Evolutionary conservation across 2,797 vertebrate genomes (phyloP), one percentile per base, ranked within the genome.

Genomic region (Cryptoprocta ferox): DNA sequence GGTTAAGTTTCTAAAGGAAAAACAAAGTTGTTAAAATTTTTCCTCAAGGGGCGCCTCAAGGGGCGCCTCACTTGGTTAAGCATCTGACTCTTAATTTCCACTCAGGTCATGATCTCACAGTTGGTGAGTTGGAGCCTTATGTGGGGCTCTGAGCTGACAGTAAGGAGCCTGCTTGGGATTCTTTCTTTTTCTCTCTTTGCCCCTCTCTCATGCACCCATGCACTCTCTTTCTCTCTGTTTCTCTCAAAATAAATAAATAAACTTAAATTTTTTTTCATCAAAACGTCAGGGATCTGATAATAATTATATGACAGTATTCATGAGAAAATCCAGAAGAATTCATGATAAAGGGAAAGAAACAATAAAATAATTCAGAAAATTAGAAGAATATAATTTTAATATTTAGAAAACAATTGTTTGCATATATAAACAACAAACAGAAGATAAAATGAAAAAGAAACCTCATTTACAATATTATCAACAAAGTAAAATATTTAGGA

Each of bases 291-390:
- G n/a, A 66, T 0, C 19, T 59, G 7, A 82, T 14, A 71, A 75
- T 80, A 88, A 48, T 82, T 92, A 61, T 39, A 68, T 68, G n/a
- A 68, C 13, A 83, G 5, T 68, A 68, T 82, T 92, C 10, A 35
- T 68, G 45, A 95, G 59, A 66, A 95, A 81, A 61, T 39, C 35
- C 21, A 35, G 50, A 91, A 87, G 26, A 70, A 79, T 70, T 1
- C 50, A 53, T 82, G 48, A 30, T 56, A 53, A 86, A 87, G 65
- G 5, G 68, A 86, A 75, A 50, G 39, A 84, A 63, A 68, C 32
- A 75, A 71, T 65, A 85, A 86, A 91, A 86, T 24, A 88, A 92
- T 75, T 82, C 2, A 26, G 50, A 92, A 83, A 81, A 42, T 92
- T 75, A 56, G 26, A 30, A 63, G 39, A 66, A 66, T 75, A 82